Evolutionary conservation across 2,113 vertebrate genomes (phyloP).

Genomic region (Anseranas semipalmata): DNA sequence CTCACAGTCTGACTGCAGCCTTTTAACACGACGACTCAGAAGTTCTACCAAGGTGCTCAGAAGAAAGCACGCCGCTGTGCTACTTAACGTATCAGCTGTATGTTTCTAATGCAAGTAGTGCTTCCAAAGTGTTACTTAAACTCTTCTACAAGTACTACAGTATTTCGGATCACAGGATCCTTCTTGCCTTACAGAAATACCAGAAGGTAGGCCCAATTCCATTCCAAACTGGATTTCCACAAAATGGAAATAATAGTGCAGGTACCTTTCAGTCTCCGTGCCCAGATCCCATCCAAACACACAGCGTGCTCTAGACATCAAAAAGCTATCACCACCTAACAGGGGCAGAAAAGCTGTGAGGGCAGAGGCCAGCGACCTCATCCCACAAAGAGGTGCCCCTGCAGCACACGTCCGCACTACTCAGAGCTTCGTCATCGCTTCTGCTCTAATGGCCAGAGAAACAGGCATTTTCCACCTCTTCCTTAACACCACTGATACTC

Average conservation of each 20-base stretch:
- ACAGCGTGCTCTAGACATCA: background rate
- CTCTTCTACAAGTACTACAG: background rate
- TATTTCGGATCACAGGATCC: background rate
- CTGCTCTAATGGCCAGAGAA: background rate
- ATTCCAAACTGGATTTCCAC: background rate
- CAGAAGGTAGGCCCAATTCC: background rate
- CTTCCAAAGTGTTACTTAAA: background rate
- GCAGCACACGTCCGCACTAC: accelerated
- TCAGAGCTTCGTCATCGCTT: background rate
- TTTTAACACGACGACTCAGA: background rate
- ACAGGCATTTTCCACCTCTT: background rate
- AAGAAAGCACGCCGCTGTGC: background rate
- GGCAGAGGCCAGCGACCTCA: background rate
- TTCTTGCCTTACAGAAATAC: background rate
- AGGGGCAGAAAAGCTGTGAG: background rate
- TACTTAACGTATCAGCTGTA: background rate
- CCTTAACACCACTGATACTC: background rate
- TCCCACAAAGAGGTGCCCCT: background rate
- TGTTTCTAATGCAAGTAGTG: background rate
- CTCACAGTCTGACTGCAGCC: background rate
- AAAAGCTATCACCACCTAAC: background rate
- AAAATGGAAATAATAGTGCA: background rate
- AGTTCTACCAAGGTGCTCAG: background rate
- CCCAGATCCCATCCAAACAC: background rate
- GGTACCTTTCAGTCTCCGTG: background rate